Base-by-base conservation (phyloP, 1,140 invertebrate genomes). In the Pachypsylla venusta region DNA sequence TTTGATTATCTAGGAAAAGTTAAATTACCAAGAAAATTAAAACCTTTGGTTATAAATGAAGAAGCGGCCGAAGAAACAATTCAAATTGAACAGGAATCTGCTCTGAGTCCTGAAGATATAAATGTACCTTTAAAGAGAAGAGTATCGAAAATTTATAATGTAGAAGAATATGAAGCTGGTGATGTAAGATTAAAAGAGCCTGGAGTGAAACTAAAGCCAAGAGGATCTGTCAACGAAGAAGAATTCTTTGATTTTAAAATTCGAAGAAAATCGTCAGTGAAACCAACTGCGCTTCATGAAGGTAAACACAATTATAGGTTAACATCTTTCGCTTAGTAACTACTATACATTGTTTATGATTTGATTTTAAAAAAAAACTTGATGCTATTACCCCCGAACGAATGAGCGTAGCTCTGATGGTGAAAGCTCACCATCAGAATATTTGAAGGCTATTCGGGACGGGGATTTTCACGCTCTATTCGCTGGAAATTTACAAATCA, bases 211-310 rank as follows among this genome's bases (percentile, higher is more conserved):
- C 61, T 20, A 25, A 61, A 61, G 54, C 62, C 63, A 42, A 58
- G 68, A 64, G 70, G 71, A 26, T 67, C 67, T 54, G 73, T 80
- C 55, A 75, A 77, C 68, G 79, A 80, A 68, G 78, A 81, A 64
- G 75, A 81, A 57, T 70, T 72, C 13, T 75, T 79, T 70, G 77
- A 77, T 65, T 54, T 78, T 63, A 72, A 74, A 68, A 60, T 75
- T 53, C 79, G 77, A 60, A 73, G 77, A 61, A 81, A 79, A 69
- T 74, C 75, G 60, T 76, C 73, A 53, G 56, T 66, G 30, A 35
- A 10, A n/a, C 64, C 64, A 24, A 56, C 63, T 7, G 65, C 35
- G 19, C 22, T 67, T 53, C 64, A 63, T 16, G 65, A 70, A 67
- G 69, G 69, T 69, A 64, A 35, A 35, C 7, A 35, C 30, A 35